Base-by-base conservation (phyloP, 2,797 vertebrate genomes). In the Pantherophis vulpinus region DNA sequence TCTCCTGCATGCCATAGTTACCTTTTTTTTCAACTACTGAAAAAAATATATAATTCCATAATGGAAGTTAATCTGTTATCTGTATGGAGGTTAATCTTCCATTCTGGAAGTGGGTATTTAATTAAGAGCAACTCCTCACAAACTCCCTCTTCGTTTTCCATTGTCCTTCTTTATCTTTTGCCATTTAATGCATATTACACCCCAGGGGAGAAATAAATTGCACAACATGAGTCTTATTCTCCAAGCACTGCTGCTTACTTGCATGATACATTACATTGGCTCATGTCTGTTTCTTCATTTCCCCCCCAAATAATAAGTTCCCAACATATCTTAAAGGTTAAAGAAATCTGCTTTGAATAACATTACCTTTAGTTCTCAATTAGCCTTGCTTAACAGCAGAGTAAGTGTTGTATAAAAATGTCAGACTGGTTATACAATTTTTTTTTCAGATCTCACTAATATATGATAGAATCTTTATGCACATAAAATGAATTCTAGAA, bases 61-160 rank as follows among this genome's bases (percentile, higher is more conserved):
- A 86, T 70, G 90, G 25, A 93, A 42, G 70, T 91, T 89, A 91
- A 91, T 93, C 58, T 83, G 51, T 91, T 91, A 55, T 93, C 66
- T 91, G 13, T 70, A 89, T 70, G 90, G 16, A 91, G 56, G 87
- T 91, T 89, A 91, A 91, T 93, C 47, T 91, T 88, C 90, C 93
- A 87, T 89, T 91, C 90, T 91, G 93, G 90, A 93, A 93, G 90
- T 91, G 70, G n/a, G 70, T 91, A 86, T 93, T 91, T 93, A 93
- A 93, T 94, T 94, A 94, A 90, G 83, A 88, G 61, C 61, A 87
- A 60, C 88, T 94, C 74, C 60, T 93, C 42, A 90, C 23, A 37
- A 86, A 88, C 56, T 92, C 42, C 63, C 70, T 60, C 87, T 74
- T 90, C 60, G 60, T 87, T 90, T 92, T n/a, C 55, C 70, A 86